phyloP scores from a whole-genome alignment of 2,113 vertebrate species.

The Pardalotus punctatus region DNA sequence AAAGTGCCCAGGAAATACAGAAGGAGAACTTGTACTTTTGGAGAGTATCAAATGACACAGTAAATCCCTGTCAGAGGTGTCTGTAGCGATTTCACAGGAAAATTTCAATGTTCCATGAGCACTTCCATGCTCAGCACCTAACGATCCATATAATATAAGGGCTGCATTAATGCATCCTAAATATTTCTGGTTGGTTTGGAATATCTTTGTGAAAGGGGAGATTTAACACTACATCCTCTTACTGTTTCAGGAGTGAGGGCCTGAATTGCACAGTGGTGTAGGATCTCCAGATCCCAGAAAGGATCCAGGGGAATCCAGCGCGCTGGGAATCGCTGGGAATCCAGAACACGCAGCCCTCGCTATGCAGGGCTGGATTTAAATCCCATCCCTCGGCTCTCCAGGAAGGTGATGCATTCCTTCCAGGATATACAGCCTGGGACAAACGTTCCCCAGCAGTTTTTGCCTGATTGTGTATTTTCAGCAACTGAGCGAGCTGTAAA shows the following conservation, averaged over 20 bases:
- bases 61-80: neutral
- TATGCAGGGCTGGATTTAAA: neutral
- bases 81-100: neutral
- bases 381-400: neutral
- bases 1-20: neutral
- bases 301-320: neutral
- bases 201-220: neutral
- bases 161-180: neutral
- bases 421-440: neutral
- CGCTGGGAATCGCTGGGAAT: neutral
- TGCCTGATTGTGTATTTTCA: neutral
- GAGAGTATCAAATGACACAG: neutral
- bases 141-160: fast-evolving
- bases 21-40: neutral
- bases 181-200: neutral
- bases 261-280: neutral
- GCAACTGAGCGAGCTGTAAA: neutral
- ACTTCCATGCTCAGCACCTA: neutral
- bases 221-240: neutral
- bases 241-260: neutral
- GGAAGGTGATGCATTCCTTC: neutral
- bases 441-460: neutral
- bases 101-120: neutral
- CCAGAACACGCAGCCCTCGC: too few relatives aligned
- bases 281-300: neutral